Evolutionary conservation across 2,797 vertebrate genomes (phyloP), one percentile per base, ranked within the genome.

Genomic region (Brotogeris chrysoptera): DNA sequence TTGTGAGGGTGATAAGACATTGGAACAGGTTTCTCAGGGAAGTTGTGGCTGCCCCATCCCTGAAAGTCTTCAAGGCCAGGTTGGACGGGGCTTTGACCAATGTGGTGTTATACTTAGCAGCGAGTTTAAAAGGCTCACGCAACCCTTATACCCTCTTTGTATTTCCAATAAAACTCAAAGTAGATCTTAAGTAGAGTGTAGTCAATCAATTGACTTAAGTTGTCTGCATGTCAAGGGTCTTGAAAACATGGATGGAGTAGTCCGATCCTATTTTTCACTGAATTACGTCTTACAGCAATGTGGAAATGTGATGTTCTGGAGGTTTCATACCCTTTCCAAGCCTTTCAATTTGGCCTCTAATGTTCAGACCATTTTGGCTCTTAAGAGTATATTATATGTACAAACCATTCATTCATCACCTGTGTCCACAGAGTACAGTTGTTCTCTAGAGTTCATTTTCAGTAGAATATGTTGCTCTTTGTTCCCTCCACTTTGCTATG

Each of bases 241-340:
- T 78, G 47, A 30, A 86, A 94, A 85, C 9, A 18, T 6, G 34
- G 57, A 43, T 74, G 32, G 32, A 86, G 55, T 43, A 94, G 57
- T 94, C 28, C 23, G 93, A 60, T 88, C 93, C 23, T 87, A 5
- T 57, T 43, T 86, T 28, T 70, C 93, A 10, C 36, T 61, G 53
- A 90, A 71, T 76, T 38, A 69, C 28, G 93, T 18, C 78, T 74
- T 80, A 80, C 8, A 91, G 39, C n/a, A n/a, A 10, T 32, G 57
- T 11, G 7, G 91, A 96, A 94, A 89, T 2, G 24, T 9, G 39
- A 32, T n/a, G 5, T 91, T 96, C 71, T 73, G 34, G 38, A 90
- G 13, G 23, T 91, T 85, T 96, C 39, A 60, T 91, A 92, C 83
- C 18, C 92, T 95, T 92, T 72, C 41, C 41, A 92, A 92, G 80